Evolutionary conservation across 2,888 invertebrate species (phyloP).

Genomic region (Congeria kusceri): DNA sequence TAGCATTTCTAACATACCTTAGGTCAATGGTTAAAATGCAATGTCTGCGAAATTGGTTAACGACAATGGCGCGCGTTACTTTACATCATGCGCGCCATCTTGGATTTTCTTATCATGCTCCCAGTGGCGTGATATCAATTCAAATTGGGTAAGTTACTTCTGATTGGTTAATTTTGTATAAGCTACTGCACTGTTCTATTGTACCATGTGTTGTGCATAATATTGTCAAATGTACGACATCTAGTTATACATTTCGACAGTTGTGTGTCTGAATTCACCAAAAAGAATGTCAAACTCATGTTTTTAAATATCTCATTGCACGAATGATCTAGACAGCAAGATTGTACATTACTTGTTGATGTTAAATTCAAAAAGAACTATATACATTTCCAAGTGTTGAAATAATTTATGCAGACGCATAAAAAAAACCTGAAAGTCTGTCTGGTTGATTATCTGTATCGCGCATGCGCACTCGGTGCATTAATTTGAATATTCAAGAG

Average conservation of each 20-base stretch:
- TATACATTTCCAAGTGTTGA: neutral
- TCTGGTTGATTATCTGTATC: constrained; percentile 53
- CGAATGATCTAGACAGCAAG: too few species aligned
- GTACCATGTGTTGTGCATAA: too few species aligned
- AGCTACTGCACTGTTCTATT: neutral
- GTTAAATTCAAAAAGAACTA: too few species aligned
- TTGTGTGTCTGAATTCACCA: neutral
- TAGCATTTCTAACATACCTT: too few species aligned
- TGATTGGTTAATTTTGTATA: too few species aligned
- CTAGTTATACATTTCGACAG: neutral
- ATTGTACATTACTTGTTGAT: too few species aligned
- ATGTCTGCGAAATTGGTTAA: too few species aligned
- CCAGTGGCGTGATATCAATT: constrained; percentile 40
- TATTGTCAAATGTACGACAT: neutral
- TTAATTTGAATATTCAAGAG: constrained; percentile 60
- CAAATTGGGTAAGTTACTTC: neutral
- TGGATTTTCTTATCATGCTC: constrained; percentile 54
- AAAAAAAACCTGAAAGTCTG: constrained; percentile 31
- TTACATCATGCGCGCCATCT: constrained; percentile 46
- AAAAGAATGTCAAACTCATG: neutral
- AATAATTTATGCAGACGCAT: constrained; percentile 13
- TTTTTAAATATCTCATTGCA: too few species aligned
- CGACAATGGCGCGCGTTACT: neutral
- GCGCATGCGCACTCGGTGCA: constrained; percentile 48
- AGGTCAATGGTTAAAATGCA: too few species aligned